Percentiles rank a stretch among this genome's conserved stretches.
Conservation (phyloP, 2,797 vertebrate genomes). For the Lepus oiostolus region DNA sequence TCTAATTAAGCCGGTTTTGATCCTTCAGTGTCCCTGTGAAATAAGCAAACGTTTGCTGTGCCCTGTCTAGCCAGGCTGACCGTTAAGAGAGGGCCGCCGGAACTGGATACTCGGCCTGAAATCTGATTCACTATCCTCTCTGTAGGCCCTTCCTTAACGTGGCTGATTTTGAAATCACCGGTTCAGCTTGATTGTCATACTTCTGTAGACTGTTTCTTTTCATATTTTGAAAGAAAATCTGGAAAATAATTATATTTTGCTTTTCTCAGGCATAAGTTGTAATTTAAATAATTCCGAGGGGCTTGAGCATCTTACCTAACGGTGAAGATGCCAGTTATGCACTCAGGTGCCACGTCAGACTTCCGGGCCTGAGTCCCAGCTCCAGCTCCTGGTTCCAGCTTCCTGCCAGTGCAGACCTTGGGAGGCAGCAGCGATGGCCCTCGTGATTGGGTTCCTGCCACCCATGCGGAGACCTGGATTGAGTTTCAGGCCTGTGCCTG, state of each 20-base stretch:
- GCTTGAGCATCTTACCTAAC: no score
- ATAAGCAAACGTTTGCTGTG: neutral
- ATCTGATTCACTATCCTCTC: neutral
- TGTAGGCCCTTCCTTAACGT: neutral
- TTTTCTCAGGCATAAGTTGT: constrained; percentile 4
- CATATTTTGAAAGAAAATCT: constrained; percentile 60
- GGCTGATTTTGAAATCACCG: neutral
- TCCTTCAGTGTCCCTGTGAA: neutral
- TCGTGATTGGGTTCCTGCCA: no score
- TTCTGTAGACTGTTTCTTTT: neutral
- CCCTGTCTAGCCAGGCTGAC: neutral
- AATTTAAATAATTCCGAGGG: neutral
- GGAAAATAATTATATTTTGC: constrained; percentile 35
- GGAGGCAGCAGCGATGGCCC: no score
- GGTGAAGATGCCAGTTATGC: no score
- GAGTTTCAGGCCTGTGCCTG: no score
- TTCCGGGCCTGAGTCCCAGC: no score
- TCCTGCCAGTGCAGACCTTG: no score
- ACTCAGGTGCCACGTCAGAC: no score
- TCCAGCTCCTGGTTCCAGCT: no score
- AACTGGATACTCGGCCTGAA: neutral
- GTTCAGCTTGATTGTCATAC: neutral
- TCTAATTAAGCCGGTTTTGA: constrained; percentile 32
- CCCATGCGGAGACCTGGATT: no score
- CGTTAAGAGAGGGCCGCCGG: neutral